Evolutionary conservation across 2,888 invertebrate genomes (phyloP), one percentile per base, ranked within the genome.

Genomic region (Lasioglossum calceatum): DNA sequence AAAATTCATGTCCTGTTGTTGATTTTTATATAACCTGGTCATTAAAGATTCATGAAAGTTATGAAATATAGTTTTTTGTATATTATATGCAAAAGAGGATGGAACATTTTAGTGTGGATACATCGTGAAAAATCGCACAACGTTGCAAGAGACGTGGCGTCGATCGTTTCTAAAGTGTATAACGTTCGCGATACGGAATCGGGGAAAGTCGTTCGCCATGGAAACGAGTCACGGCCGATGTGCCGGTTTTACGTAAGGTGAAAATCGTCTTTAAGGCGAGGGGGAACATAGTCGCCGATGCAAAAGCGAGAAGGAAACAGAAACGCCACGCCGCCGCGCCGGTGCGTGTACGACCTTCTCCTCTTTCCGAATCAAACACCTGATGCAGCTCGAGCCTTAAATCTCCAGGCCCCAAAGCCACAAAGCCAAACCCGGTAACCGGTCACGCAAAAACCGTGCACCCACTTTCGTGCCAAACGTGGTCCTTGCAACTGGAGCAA

Each of bases 241-340:
- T 89, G 89, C 87, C 87, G 86, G 87, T 89, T 94, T 94, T 94
- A 94, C 92, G 92, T 94, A 94, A 93, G 92, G 92, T 92, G 92
- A 92, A 94, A 93, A 94, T 93, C 88, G 90, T 90, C 92, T 92
- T 90, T 89, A 42, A 83, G 39, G 71, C 79, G 77, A 80, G 54
- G 36, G 82, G 39, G 82, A 82, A 58, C 32, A 32, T 19, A 72
- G 54, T 36, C 42, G 50, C 42, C 79, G 74, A 78, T 77, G 77
- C 80, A 47, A 72, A 79, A 71, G 54, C 47, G 71, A 77, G 77
- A 77, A 42, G 72, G 71, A 73, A 70, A 77, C 54, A n/a, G 23
- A 61, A 61, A 14, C 5, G 61, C 61, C 61, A 27, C 4, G 58
- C 61, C 8, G 47, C 36, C 39, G 61, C 75, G 44, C 67, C 75